Evolutionary conservation across 2,113 vertebrate species (phyloP).

Genomic region (Ardeotis arabs): DNA sequence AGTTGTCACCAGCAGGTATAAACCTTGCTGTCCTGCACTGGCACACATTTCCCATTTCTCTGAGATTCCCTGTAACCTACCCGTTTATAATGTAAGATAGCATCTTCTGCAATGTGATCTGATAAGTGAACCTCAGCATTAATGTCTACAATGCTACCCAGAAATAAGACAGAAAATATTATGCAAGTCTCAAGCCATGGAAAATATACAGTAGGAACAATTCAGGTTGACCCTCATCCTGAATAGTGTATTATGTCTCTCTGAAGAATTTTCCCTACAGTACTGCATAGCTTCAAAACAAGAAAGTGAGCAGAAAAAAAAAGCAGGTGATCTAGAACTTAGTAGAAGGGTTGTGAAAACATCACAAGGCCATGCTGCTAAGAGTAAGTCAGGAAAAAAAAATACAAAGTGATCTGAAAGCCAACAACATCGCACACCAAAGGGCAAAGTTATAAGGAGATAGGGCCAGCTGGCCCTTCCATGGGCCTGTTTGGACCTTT

Average conservation of each 20-base stretch:
- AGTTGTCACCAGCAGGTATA: background rate
- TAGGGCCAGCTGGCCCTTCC: background rate
- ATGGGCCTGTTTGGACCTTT: accelerated
- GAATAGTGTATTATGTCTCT: background rate
- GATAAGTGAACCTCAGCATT: background rate
- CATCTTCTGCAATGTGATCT: background rate
- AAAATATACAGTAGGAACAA: background rate
- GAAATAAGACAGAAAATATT: background rate
- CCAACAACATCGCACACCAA: background rate
- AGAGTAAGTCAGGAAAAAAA: background rate
- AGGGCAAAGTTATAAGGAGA: background rate
- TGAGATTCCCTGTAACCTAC: background rate
- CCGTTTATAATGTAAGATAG: background rate
- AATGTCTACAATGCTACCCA: background rate
- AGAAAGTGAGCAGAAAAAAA: background rate
- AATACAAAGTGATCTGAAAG: accelerated
- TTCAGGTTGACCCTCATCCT: background rate
- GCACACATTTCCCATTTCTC: background rate
- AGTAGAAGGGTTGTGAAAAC: background rate
- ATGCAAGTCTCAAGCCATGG: background rate
- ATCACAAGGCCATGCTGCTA: background rate
- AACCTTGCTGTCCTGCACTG: background rate
- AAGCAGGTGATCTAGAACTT: background rate
- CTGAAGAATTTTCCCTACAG: background rate
- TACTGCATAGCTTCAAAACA: background rate